phyloP scores from a whole-genome alignment of 2,113 vertebrate genomes.

The Nycticebus coucang region DNA sequence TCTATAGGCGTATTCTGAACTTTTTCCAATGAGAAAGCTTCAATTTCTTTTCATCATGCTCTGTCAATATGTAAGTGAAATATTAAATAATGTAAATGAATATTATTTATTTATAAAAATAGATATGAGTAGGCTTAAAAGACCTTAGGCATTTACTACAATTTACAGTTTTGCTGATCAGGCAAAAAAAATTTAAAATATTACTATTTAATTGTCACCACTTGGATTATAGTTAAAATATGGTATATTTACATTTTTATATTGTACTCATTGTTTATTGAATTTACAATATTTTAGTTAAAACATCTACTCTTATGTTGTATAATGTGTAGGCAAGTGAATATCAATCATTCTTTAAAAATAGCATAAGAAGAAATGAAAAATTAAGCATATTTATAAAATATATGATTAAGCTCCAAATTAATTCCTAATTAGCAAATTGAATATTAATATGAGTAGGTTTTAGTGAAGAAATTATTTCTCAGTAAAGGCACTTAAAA shows the following conservation, averaged over 20 bases:
- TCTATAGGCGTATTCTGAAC: not conserved
- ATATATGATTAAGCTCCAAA: slow-evolving; percentile 31
- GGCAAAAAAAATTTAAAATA: not conserved
- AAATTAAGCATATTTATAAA: not conserved
- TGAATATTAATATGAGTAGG: slow-evolving; percentile 21
- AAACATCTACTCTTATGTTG: not conserved
- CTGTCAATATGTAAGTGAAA: not conserved
- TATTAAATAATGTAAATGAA: not conserved
- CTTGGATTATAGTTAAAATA: not conserved
- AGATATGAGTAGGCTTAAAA: not conserved
- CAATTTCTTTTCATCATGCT: not conserved
- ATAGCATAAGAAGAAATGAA: not conserved
- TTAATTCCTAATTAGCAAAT: slow-evolving; percentile 51
- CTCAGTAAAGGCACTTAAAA: slow-evolving; percentile 47
- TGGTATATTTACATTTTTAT: not conserved
- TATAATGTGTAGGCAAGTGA: not conserved
- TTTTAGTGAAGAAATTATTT: slow-evolving; percentile 44
- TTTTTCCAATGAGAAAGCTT: not conserved
- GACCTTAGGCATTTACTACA: not conserved
- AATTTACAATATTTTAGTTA: not conserved
- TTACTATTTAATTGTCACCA: not conserved
- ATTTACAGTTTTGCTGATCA: not conserved
- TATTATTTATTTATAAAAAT: not conserved
- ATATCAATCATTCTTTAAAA: not conserved
- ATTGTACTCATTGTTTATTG: not conserved